phyloP scores from a whole-genome alignment of 2,888 invertebrate species.

The Pyrocoelia pectoralis region DNA sequence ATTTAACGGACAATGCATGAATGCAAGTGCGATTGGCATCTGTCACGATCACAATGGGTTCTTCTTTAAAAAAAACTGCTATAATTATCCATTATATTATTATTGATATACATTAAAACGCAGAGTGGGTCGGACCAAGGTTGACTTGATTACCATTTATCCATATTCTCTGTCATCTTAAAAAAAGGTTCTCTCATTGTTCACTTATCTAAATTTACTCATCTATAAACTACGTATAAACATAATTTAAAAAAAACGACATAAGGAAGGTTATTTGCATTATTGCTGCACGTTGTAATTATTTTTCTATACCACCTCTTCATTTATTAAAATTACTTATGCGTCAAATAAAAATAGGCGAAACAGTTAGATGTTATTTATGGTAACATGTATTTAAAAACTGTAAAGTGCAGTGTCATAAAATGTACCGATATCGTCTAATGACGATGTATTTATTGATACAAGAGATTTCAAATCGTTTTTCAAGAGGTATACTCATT shows the following conservation, averaged over 20 bases:
- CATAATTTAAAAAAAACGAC: slow-evolving; percentile 9
- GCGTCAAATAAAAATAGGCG: no score
- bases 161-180: slow-evolving; percentile 41
- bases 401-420: not conserved
- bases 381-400: not conserved
- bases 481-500: not conserved
- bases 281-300: not conserved
- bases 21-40: slow-evolving; percentile 49
- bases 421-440: not conserved
- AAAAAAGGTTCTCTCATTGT: slow-evolving; percentile 27
- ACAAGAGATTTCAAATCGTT: not conserved
- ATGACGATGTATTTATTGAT: slow-evolving; percentile 1
- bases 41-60: slow-evolving; percentile 41
- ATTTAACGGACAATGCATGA: slow-evolving; percentile 43
- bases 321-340: not conserved
- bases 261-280: not conserved
- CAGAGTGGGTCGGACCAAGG: slow-evolving; percentile 50
- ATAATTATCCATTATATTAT: slow-evolving; percentile 50
- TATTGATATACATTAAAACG: slow-evolving; percentile 51
- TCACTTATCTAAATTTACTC: slow-evolving; percentile 26
- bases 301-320: not conserved
- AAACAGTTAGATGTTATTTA: not conserved
- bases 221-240: slow-evolving; percentile 17
- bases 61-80: slow-evolving; percentile 37
- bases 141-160: slow-evolving; percentile 50